These are phyloP conservation scores for Arctopsyche grandis DNA, from an alignment of 1,140 invertebrate genomes.

Conservation along the genomic window DNA sequence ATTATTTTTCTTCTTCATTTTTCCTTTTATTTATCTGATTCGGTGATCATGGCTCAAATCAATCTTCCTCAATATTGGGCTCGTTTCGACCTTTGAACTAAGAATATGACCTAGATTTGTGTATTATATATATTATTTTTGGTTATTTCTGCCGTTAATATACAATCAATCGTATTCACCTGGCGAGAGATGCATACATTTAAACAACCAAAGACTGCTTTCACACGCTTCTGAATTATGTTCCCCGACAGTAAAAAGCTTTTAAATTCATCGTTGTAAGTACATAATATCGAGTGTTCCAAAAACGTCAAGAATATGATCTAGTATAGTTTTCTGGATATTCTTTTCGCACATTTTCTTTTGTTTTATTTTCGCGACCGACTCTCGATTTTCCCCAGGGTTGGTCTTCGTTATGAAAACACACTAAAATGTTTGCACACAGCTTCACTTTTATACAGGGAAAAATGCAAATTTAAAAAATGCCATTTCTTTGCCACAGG, in stretches of 20 bases:
- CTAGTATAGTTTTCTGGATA: not conserved
- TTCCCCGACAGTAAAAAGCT: too few species aligned
- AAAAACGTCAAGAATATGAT: too few species aligned
- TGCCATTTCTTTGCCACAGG: not conserved
- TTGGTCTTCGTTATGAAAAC: not conserved
- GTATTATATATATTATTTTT: too few species aligned
- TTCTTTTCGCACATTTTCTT: not conserved
- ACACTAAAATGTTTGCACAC: not conserved
- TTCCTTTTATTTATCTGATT: not conserved
- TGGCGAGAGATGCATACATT: too few species aligned
- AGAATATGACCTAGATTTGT: too few species aligned
- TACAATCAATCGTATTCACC: too few species aligned
- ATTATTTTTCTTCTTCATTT: not conserved
- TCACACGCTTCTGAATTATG: not conserved
- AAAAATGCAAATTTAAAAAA: not conserved
- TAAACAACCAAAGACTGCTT: too few species aligned
- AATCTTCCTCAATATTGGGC: not conserved
- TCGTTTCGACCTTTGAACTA: too few species aligned
- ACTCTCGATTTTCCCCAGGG: not conserved
- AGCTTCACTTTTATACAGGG: not conserved
- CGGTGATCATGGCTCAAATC: not conserved
- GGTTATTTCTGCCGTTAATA: too few species aligned
- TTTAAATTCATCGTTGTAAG: too few species aligned
- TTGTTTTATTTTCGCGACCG: not conserved
- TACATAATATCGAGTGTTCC: too few species aligned